Percentiles rank a stretch among this genome's conserved stretches.
Evolutionary conservation across 2,888 invertebrate genomes (phyloP).

Genomic region (Tipula lateralis): DNA sequence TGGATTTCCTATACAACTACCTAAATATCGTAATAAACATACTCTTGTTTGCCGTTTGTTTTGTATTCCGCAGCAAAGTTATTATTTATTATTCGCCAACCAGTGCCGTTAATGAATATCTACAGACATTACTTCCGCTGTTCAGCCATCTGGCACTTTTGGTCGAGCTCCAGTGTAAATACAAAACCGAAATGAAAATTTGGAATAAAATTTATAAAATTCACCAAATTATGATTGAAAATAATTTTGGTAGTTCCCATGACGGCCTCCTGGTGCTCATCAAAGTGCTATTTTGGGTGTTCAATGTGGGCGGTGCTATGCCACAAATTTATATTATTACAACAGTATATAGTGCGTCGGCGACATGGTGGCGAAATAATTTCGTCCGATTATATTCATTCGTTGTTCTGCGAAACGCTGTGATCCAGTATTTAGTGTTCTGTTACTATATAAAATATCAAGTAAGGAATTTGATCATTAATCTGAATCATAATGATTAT

Average conservation of each 20-base stretch:
- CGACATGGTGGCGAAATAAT: neutral
- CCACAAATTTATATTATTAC: neutral
- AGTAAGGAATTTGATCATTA: neutral
- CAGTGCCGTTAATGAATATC: neutral
- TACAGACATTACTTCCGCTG: neutral
- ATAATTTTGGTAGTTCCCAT: neutral
- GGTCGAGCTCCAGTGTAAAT: neutral
- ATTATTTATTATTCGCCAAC: neutral
- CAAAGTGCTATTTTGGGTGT: neutral
- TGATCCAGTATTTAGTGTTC: neutral
- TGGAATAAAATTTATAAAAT: neutral
- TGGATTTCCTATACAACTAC: neutral
- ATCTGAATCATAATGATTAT: neutral
- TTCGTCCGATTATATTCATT: neutral
- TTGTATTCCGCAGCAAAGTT: neutral
- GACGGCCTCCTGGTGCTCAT: neutral
- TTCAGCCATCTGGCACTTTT: neutral
- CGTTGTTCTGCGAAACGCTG: neutral
- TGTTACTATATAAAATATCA: neutral
- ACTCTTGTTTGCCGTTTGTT: neutral
- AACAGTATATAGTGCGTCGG: neutral
- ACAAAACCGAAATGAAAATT: neutral
- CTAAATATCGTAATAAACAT: neutral
- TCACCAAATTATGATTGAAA: neutral
- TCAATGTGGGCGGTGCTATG: neutral